phyloP scores from a whole-genome alignment of 2,888 invertebrate genomes.

The Latrodectus hesperus region DNA sequence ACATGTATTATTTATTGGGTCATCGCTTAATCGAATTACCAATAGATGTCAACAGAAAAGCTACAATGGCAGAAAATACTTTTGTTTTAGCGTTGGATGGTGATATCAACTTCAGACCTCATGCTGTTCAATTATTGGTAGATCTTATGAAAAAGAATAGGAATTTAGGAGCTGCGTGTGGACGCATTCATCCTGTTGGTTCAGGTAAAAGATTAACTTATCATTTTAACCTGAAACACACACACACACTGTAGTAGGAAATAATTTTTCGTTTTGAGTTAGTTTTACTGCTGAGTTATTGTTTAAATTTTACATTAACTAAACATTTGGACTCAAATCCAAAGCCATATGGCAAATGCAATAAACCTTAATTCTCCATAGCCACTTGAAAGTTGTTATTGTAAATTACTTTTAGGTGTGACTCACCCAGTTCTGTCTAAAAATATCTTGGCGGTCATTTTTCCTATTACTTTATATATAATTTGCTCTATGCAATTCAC shows the following conservation, averaged over 20 bases:
- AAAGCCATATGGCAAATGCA: too few species aligned
- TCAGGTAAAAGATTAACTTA: slow-evolving; percentile 75
- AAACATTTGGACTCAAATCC: too few species aligned
- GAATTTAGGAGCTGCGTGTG: slow-evolving; percentile 89
- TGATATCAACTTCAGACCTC: slow-evolving; percentile 90
- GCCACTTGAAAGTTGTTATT: too few species aligned
- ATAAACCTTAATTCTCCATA: too few species aligned
- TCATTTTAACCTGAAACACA: background rate
- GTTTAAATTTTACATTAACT: too few species aligned
- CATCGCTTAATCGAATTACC: slow-evolving; percentile 84
- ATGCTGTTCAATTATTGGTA: slow-evolving; percentile 85
- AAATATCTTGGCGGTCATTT: background rate
- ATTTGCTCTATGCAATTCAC: too few species aligned
- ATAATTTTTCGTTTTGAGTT: background rate
- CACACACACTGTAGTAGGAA: background rate
- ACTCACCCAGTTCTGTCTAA: background rate
- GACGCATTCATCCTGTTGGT: slow-evolving; percentile 91
- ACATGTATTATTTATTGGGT: slow-evolving; percentile 93
- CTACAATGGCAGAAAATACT: slow-evolving; percentile 85
- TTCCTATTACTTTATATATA: too few species aligned
- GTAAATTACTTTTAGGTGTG: background rate
- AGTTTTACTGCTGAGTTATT: too few species aligned
- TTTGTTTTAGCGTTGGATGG: slow-evolving; percentile 89
- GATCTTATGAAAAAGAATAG: slow-evolving; percentile 89
- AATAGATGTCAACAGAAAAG: slow-evolving; percentile 77